phyloP scores from a whole-genome alignment of 2,797 vertebrate species.

The Chromis chromis region DNA sequence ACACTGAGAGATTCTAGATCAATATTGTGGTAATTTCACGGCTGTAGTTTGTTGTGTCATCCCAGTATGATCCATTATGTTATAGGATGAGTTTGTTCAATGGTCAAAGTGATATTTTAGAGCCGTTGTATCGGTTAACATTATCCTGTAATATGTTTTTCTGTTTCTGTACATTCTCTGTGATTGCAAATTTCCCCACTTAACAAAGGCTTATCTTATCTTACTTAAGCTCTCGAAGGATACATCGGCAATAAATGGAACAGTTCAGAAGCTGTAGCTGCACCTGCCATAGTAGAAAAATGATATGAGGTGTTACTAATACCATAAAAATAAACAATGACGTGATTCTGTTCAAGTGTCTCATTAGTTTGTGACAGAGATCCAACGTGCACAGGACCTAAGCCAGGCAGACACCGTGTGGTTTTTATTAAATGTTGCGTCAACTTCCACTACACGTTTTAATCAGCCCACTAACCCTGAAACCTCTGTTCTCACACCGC shows the following conservation, averaged over 20 bases:
- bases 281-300: background rate
- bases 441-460: background rate
- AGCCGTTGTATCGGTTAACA: background rate
- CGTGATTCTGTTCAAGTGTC: background rate
- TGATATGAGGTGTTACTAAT: background rate
- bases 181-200: background rate
- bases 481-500: background rate
- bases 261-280: no score
- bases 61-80: background rate
- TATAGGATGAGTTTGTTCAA: background rate
- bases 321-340: background rate
- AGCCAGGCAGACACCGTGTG: background rate
- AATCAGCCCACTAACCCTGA: background rate
- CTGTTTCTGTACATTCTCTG: background rate
- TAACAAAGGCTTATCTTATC: no score
- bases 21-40: background rate
- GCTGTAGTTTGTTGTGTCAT: background rate
- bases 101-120: background rate
- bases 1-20: background rate
- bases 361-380: background rate
- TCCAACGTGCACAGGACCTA: background rate
- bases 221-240: no score
- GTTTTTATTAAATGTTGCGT: background rate
- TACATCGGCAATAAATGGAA: no score
- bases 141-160: background rate